A percentile compares a stretch with the other conserved stretches of the same genome.
phyloP scores from a whole-genome alignment of 2,797 vertebrate species.

The Karalla daura region DNA sequence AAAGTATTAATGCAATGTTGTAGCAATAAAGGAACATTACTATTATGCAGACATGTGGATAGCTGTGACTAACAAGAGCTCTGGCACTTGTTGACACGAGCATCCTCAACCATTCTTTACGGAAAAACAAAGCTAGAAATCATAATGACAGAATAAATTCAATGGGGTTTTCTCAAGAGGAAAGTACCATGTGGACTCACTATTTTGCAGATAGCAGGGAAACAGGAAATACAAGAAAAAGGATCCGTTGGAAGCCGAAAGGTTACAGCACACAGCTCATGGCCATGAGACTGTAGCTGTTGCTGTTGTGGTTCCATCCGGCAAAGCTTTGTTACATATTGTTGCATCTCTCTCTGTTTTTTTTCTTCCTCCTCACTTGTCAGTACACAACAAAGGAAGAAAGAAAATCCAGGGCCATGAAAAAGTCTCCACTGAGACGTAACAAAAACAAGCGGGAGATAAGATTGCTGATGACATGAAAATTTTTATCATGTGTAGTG shows the following conservation, averaged over 20 bases:
- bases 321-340: too few species aligned
- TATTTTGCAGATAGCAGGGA: constrained; percentile 32
- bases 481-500: not conserved
- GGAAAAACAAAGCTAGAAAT: constrained; percentile 49
- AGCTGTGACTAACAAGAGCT: constrained; percentile 42
- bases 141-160: constrained; percentile 57
- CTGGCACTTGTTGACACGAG: constrained; percentile 32
- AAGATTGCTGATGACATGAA: not conserved
- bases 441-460: not conserved
- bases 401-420: not conserved
- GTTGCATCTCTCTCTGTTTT: too few species aligned
- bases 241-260: not conserved
- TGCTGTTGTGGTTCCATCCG: too few species aligned
- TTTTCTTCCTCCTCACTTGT: too few species aligned
- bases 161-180: constrained; percentile 37
- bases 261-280: too few species aligned
- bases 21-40: too few species aligned
- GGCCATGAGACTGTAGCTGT: too few species aligned
- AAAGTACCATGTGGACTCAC: constrained; percentile 35
- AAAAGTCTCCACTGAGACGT: not conserved
- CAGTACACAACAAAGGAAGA: too few species aligned
- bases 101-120: constrained; percentile 24
- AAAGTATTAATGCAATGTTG: too few species aligned
- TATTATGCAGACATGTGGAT: constrained; percentile 38
- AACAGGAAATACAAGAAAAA: constrained; percentile 39